Evolutionary conservation across 2,797 vertebrate genomes (phyloP).

Genomic region (Novumbra hubbsi): DNA sequence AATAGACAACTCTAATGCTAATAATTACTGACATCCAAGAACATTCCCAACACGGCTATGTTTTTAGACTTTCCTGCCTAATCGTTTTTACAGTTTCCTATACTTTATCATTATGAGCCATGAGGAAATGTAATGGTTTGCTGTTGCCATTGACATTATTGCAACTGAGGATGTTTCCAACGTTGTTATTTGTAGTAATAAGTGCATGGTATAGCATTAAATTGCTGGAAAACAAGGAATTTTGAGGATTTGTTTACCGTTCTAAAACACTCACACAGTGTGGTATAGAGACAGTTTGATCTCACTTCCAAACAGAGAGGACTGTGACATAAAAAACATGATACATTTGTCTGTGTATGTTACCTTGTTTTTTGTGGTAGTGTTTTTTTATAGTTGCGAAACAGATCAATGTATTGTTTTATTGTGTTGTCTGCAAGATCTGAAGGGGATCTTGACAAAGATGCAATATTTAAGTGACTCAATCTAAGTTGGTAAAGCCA

Average conservation of each 20-base stretch:
- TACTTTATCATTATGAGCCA: too few relatives aligned
- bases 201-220: constrained; percentile 38
- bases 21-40: constrained; percentile 16
- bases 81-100: constrained; percentile 7
- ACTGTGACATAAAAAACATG: too few relatives aligned
- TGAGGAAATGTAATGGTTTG: constrained; percentile 14
- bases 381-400: too few relatives aligned
- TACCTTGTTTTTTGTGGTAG: too few relatives aligned
- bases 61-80: constrained; percentile 43
- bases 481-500: constrained; percentile 19
- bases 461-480: constrained; percentile 13
- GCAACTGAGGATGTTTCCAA: constrained; percentile 46
- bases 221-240: background rate
- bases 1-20: constrained; percentile 7
- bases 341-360: too few relatives aligned
- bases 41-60: constrained; percentile 2
- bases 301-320: too few relatives aligned
- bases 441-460: too few relatives aligned
- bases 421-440: too few relatives aligned
- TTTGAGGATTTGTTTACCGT: too few relatives aligned
- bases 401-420: too few relatives aligned
- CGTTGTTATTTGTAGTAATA: constrained; percentile 36
- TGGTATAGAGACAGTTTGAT: too few relatives aligned
- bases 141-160: constrained; percentile 60
- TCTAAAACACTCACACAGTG: too few relatives aligned